Conservation (phyloP, 1,140 invertebrate species). For the Neotoxoptera formosana region DNA sequence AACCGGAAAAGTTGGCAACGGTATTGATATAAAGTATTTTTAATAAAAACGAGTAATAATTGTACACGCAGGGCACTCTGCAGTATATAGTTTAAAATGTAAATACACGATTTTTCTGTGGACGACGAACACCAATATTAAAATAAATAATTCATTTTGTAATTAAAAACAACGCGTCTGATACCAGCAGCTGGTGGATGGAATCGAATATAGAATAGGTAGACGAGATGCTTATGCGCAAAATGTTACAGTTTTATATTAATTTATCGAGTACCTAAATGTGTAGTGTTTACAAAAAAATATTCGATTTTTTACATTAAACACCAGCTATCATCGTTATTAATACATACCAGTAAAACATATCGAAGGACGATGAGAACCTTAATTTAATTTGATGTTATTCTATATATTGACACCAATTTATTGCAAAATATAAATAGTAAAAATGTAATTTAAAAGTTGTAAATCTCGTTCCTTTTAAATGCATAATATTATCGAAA, state of each 20-base stretch:
- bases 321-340: background rate
- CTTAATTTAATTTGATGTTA: background rate
- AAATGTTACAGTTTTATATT: too few relatives aligned
- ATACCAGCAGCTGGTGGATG: too few relatives aligned
- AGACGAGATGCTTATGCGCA: too few relatives aligned
- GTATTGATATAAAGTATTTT: background rate
- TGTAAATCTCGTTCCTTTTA: slow-evolving; percentile 24
- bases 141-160: too few relatives aligned
- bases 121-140: too few relatives aligned
- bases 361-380: background rate
- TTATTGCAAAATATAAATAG: too few relatives aligned
- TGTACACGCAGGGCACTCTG: background rate
- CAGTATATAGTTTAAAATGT: too few relatives aligned
- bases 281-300: background rate
- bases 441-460: background rate
- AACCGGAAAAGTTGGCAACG: slow-evolving; percentile 18
- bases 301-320: background rate
- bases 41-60: background rate
- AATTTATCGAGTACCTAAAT: background rate
- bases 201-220: too few relatives aligned
- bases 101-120: too few relatives aligned
- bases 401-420: background rate
- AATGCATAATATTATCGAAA: slow-evolving; percentile 5
- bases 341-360: background rate
- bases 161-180: too few relatives aligned